These are phyloP conservation scores for Actinemys pallida DNA, from an alignment of 2,113 vertebrate genomes.

Conservation along the genomic window DNA sequence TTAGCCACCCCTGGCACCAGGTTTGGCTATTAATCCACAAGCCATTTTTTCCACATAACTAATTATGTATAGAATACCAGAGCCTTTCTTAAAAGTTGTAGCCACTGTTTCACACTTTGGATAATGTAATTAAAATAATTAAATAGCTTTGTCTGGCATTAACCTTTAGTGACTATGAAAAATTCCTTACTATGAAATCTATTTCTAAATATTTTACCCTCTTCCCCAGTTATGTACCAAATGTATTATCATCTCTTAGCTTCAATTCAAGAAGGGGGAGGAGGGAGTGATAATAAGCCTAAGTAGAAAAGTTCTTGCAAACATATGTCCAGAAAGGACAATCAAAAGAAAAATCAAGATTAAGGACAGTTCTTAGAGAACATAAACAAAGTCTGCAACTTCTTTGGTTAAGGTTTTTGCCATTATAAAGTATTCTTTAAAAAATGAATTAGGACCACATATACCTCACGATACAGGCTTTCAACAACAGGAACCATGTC, in stretches of 20 bases:
- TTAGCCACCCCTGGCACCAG: not conserved
- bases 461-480: constrained; percentile 53
- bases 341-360: constrained; percentile 40
- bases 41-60: constrained; percentile 28
- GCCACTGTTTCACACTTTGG: constrained; percentile 32
- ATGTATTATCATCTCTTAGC: constrained; percentile 24
- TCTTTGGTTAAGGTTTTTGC: constrained; percentile 52
- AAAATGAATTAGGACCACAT: constrained; percentile 67
- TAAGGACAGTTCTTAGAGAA: constrained; percentile 62
- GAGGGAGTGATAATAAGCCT: not conserved
- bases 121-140: constrained; percentile 64
- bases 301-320: constrained; percentile 36
- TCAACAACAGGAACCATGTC: constrained; percentile 68
- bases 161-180: constrained; percentile 61
- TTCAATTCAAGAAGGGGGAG: constrained; percentile 50
- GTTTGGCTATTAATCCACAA: constrained; percentile 13
- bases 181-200: constrained; percentile 52
- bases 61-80: not conserved
- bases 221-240: constrained; percentile 46
- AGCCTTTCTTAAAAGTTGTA: constrained; percentile 45
- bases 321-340: constrained; percentile 26
- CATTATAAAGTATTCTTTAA: constrained; percentile 55
- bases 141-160: constrained; percentile 52
- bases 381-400: constrained; percentile 41
- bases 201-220: constrained; percentile 54